Evolutionary conservation across 2,113 vertebrate species (phyloP).

Genomic region (Hyaena hyaena): DNA sequence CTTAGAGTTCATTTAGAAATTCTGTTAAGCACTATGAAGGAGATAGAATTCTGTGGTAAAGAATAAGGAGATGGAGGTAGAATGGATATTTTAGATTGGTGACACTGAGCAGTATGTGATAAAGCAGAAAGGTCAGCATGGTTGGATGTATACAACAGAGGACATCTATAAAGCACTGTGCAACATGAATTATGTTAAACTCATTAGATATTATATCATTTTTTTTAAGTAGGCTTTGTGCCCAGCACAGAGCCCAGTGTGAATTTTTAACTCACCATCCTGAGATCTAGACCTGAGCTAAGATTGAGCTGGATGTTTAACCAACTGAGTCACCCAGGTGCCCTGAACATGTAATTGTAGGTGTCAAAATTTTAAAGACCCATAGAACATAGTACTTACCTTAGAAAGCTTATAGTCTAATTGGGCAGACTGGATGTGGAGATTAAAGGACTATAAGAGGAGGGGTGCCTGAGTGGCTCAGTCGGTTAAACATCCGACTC

Average conservation of each 20-base stretch:
- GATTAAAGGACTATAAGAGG: background rate
- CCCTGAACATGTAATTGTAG: background rate
- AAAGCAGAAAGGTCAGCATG: background rate
- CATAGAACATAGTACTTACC: background rate
- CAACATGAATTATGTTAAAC: background rate
- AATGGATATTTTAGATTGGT: background rate
- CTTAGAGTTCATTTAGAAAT: conserved; percentile 35
- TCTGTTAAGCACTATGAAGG: background rate
- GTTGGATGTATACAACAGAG: background rate
- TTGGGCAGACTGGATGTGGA: background rate
- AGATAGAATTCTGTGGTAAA: background rate
- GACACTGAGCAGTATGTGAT: background rate
- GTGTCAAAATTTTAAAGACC: background rate
- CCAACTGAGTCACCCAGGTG: no score
- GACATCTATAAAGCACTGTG: background rate
- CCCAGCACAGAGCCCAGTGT: no score
- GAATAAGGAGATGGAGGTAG: background rate
- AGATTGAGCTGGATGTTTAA: no score
- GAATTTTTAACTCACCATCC: no score
- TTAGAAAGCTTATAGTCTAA: background rate
- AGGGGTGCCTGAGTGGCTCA: no score
- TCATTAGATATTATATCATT: background rate
- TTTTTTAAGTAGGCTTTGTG: no score
- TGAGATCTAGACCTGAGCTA: no score
- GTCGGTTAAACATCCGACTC: no score